Base-by-base conservation (phyloP, 2,113 vertebrate species). In the Lepus timidus region DNA sequence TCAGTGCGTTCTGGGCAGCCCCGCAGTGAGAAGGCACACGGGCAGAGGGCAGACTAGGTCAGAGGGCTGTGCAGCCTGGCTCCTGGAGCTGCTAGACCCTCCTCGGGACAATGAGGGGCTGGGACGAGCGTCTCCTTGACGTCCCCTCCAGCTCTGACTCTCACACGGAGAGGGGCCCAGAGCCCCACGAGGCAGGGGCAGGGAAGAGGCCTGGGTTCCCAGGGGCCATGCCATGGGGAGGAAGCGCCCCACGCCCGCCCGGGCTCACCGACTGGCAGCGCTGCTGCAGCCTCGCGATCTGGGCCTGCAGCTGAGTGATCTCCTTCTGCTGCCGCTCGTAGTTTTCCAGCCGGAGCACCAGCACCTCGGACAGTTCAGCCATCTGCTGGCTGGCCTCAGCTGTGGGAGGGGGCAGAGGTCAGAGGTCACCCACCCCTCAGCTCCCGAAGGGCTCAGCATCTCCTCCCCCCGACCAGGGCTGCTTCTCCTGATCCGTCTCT, bases 361-460 rank as follows among this genome's bases (percentile, higher is more conserved):
- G 96, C 97, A 99, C 98, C 3, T 99, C 99, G 0, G 98, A 99
- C 74, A 99, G 98, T 55, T 98, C 86, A 0, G 96, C 98, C 25
- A 99, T 98, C 96, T 98, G 98, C 96, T 98, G 99, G 96, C 99
- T 99, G 1, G 98, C 98, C 33, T 99, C 98, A 0, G 98, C 99
- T 99, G 97, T 1, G 1, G 0, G 25, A n/a, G 16, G 6, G 23
- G 16, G 23, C 70, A 0, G 2, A 14, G 0, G 0, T 96, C 95
- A 81, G 33, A 74, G 75, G 25, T 16, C 81, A 49, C 65, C 1
- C 2, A 6, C 62, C 70, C 13, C 55, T 44, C 36, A 9, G 70
- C 62, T 84, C 49, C 31, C 4, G 0, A 6, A 44, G 67, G 61
- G 9, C 49, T 75, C 39, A 12, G 1, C 27, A 36, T 67, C 64